These are phyloP conservation scores for Pseudochaenichthys georgianus DNA, from an alignment of 2,797 vertebrate genomes.

Conservation along the genomic window DNA sequence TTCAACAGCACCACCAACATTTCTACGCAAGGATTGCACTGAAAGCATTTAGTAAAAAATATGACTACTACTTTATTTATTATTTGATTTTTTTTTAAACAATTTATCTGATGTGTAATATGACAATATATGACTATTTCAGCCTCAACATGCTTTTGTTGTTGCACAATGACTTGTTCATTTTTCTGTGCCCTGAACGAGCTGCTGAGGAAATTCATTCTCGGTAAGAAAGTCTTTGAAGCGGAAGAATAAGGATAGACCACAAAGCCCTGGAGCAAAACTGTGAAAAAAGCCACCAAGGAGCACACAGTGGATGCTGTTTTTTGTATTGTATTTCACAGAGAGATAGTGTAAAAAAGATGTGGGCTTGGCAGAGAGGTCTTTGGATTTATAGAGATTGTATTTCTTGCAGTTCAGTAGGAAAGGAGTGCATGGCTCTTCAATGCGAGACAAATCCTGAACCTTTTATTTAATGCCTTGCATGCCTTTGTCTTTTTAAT, in stretches of 20 bases:
- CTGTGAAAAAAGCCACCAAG: conserved; percentile 5
- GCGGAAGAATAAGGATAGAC: conserved; percentile 73
- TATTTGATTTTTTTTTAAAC: not conserved
- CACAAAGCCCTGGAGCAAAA: conserved; percentile 63
- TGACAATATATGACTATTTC: not conserved
- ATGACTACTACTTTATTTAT: not conserved
- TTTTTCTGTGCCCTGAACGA: conserved; percentile 30
- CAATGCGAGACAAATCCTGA: not conserved
- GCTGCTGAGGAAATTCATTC: conserved; percentile 44
- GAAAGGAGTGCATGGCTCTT: not conserved
- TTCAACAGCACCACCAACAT: conserved; percentile 81
- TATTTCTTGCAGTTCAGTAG: conserved; percentile 29
- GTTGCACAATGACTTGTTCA: conserved; percentile 31
- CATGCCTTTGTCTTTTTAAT: not conserved
- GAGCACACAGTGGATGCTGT: conserved; percentile 45
- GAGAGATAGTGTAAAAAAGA: conserved; percentile 25
- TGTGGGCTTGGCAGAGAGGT: conserved; percentile 21
- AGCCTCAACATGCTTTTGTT: conserved; percentile 16
- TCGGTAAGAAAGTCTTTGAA: conserved; percentile 62
- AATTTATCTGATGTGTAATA: not conserved
- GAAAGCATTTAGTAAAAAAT: conserved; percentile 2
- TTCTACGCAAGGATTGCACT: conserved; percentile 65
- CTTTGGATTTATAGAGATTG: conserved; percentile 17
- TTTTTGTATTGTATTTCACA: conserved; percentile 50
- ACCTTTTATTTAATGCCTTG: not conserved